A percentile compares a stretch with the other conserved stretches of the same genome.
phyloP scores from a whole-genome alignment of 2,113 vertebrate species.

The Dasypus novemcinctus region DNA sequence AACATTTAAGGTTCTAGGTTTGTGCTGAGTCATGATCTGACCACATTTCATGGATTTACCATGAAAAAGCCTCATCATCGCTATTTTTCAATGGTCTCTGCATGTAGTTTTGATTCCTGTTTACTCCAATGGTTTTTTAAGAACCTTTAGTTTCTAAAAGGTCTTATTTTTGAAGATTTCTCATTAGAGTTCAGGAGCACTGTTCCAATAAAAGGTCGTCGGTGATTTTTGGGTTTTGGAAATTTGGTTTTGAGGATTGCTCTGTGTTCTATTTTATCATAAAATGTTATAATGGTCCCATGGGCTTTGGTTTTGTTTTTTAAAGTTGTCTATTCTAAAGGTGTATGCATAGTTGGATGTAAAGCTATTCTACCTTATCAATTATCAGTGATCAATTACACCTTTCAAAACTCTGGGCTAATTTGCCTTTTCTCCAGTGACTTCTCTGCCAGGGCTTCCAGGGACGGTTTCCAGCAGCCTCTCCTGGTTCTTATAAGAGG shows the following conservation, averaged over 20 bases:
- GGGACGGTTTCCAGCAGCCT: too few species aligned
- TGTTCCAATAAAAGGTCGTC: neutral
- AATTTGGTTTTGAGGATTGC: neutral
- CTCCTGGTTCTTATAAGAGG: too few species aligned
- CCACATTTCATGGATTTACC: rapidly evolving
- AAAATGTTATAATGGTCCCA: neutral
- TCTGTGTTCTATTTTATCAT: rapidly evolving
- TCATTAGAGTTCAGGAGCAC: neutral
- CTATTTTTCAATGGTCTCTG: neutral
- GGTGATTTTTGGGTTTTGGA: neutral
- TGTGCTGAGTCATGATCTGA: neutral
- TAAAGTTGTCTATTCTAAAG: neutral
- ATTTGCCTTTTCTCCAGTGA: neutral
- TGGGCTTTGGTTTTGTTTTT: neutral
- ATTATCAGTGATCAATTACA: rapidly evolving
- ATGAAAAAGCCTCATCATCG: rapidly evolving
- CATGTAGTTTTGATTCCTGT: neutral
- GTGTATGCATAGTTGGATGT: rapidly evolving
- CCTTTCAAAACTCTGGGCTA: neutral
- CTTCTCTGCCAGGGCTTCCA: too few species aligned
- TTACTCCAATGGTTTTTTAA: neutral
- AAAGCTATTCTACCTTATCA: rapidly evolving
- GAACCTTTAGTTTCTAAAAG: neutral
- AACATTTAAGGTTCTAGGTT: rapidly evolving
- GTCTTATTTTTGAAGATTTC: neutral